Percentiles rank a stretch among this genome's conserved stretches.
Evolutionary conservation across 2,888 invertebrate genomes (phyloP).

Genomic region (Ptychoptera contaminata): DNA sequence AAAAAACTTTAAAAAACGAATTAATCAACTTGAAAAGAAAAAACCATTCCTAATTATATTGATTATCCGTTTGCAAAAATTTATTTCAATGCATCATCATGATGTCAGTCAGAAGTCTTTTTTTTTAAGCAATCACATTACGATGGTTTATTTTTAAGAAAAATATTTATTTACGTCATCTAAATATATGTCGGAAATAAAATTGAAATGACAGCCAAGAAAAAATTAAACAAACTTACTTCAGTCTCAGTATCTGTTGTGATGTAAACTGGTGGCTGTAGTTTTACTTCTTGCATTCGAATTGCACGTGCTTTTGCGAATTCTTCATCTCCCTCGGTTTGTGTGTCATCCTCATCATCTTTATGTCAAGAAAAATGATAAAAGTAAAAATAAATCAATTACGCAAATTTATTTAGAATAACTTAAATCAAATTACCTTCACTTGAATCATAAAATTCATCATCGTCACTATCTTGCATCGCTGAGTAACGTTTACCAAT

Average conservation of each 20-base stretch:
- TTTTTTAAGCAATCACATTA: no score
- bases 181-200: no score
- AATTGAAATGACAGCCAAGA: not conserved
- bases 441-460: constrained; percentile 31
- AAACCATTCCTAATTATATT: no score
- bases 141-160: no score
- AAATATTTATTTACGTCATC: no score
- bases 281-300: constrained; percentile 49
- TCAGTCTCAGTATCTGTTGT: constrained; percentile 54
- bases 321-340: constrained; percentile 52
- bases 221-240: constrained; percentile 33
- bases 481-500: constrained; percentile 38
- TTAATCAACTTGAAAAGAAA: no score
- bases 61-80: no score
- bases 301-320: constrained; percentile 46
- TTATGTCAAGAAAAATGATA: not conserved
- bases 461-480: constrained; percentile 28
- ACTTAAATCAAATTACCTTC: constrained; percentile 27
- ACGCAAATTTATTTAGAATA: not conserved
- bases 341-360: constrained; percentile 53
- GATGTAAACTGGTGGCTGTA: constrained; percentile 42
- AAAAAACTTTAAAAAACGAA: no score
- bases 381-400: not conserved
- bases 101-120: no score
- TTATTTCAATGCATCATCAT: no score